Base-by-base conservation (phyloP, 2,888 invertebrate species). In the Cantharis nigra region DNA sequence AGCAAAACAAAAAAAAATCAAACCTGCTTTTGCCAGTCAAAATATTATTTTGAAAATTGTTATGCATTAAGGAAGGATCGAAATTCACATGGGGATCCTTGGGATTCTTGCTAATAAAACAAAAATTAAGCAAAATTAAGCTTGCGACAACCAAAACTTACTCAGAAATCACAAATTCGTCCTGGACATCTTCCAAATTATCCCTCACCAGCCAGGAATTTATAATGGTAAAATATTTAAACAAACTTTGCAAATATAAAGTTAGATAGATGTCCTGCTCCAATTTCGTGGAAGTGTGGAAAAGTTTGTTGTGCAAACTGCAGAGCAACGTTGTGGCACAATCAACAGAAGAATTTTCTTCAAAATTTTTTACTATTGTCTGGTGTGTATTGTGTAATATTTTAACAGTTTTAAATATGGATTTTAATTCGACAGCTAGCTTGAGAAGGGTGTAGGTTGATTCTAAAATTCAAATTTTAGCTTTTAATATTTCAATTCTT, bases 201-300 rank as follows among this genome's bases (percentile, higher is more conserved):
- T 86, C 85, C 64, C 85, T 85, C 26, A 83, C 83, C 74, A 88
- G 81, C 89, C 88, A 89, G 3, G 81, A 82, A 75, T 88, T 84
- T 23, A 87, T 83, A 2, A 87, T 75, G 3, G 81, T 81, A 3
- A 88, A 83, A 83, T 88, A 89, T 78, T 86, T 85, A 78, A 83
- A 85, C 13, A 87, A 79, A 80, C 84, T 85, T 69, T 87, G 86
- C 26, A 89, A 75, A 80, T 88, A 88, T 30, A 89, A 72, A 0
- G 86, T 83, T 33, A 88, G 74, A 76, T 84, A 85, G 30, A 88
- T 80, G 80, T 88, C 87, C 77, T 87, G 87, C 73, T 86, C 87
- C 74, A 83, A 71, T 79, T 86, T 87, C 72, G 82, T 83, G 0
- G 79, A 77, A 0, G 85, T 81, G 78, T 83, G 81, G n/a, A 84